Conservation (phyloP, 2,797 vertebrate species). For the Menidia menidia region DNA sequence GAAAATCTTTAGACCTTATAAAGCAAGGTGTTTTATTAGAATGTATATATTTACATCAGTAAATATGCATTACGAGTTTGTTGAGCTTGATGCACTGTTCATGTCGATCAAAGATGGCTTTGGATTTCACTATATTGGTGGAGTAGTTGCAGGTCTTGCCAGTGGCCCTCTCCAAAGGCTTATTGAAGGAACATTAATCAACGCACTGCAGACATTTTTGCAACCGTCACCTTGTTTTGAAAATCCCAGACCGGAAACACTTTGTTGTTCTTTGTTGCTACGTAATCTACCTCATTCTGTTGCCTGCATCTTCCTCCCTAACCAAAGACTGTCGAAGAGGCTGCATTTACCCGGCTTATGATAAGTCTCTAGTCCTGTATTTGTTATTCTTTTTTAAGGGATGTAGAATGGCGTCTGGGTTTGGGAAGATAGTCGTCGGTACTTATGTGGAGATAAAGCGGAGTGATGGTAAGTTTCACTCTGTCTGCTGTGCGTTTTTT, state of each 20-base stretch:
- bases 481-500: slow-evolving; percentile 27
- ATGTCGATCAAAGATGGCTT: too few relatives aligned
- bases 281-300: slow-evolving; percentile 47
- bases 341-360: slow-evolving; percentile 40
- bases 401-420: slow-evolving; percentile 90
- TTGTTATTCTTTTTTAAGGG: slow-evolving; percentile 53
- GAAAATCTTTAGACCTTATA: too few relatives aligned
- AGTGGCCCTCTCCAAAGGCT: too few relatives aligned
- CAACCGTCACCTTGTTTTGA: slow-evolving; percentile 52
- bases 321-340: slow-evolving; percentile 53
- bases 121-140: too few relatives aligned
- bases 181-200: too few relatives aligned
- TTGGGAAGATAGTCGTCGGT: slow-evolving; percentile 94
- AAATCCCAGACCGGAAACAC: slow-evolving; percentile 47
- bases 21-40: too few relatives aligned
- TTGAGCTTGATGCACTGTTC: too few relatives aligned
- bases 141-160: too few relatives aligned
- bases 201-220: too few relatives aligned
- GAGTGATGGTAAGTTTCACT: slow-evolving; percentile 91
- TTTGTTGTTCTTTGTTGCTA: slow-evolving; percentile 23
- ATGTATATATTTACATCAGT: too few relatives aligned
- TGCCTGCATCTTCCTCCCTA: slow-evolving; percentile 54
- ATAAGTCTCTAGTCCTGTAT: slow-evolving; percentile 36
- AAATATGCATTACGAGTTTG: too few relatives aligned
- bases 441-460: slow-evolving; percentile 97